These are phyloP conservation scores for Stegostoma tigrinum DNA, from an alignment of 2,113 vertebrate species.

Conservation along the genomic window DNA sequence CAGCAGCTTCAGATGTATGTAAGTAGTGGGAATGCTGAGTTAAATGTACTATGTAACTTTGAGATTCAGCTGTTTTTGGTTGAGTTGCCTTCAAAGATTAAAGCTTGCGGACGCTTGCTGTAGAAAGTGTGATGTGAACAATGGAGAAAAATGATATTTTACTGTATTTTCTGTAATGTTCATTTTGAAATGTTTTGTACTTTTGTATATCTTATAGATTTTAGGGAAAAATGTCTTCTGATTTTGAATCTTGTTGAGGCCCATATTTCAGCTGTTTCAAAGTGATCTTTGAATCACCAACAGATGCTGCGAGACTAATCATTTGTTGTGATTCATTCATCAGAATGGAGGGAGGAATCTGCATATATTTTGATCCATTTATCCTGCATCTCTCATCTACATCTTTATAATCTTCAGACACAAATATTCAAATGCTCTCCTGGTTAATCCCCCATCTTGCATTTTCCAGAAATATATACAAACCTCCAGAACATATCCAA, in stretches of 20 bases:
- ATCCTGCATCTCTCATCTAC: neutral
- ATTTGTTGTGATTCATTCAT: neutral
- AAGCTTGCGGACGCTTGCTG: neutral
- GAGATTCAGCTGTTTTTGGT: neutral
- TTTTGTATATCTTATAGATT: no score
- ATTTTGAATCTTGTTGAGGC: neutral
- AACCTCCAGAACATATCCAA: neutral
- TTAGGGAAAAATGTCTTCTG: neutral
- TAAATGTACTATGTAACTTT: neutral
- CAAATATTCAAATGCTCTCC: neutral
- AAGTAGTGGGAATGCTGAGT: neutral
- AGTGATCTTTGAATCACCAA: neutral
- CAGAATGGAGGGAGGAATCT: neutral
- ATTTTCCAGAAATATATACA: neutral
- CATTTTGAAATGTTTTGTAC: no score
- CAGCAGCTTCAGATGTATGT: neutral
- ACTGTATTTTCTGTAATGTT: no score
- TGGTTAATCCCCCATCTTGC: neutral
- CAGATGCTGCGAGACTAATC: neutral
- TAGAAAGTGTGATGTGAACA: neutral
- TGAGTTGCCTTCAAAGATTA: neutral
- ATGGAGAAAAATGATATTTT: no score
- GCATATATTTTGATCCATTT: neutral
- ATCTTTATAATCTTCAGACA: no score
- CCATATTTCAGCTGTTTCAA: neutral